These are phyloP conservation scores for Caenorhabditis elegans DNA, from an alignment of 1,140 invertebrate species.

Conservation along the genomic window DNA sequence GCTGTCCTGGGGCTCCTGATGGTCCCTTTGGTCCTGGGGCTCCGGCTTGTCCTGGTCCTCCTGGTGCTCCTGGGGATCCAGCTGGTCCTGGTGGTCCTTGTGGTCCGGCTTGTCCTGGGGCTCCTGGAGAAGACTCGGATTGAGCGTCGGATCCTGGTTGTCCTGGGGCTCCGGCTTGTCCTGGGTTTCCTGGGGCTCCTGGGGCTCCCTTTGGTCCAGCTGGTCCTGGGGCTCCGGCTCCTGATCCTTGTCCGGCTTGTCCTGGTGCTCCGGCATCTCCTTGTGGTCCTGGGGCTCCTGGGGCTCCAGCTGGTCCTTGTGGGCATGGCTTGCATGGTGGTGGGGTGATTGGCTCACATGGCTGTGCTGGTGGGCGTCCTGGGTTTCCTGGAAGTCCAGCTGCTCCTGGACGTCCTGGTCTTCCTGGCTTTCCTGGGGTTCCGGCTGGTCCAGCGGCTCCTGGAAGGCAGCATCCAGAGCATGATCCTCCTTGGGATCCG, in stretches of 20 bases:
- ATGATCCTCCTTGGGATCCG: background rate
- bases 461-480: conserved; percentile 26
- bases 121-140: conserved; percentile 22
- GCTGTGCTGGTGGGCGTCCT: conserved; percentile 10
- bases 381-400: conserved; percentile 18
- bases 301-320: background rate
- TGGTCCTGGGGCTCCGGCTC: conserved; percentile 34
- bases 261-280: conserved; percentile 23
- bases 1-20: conserved; percentile 38
- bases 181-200: conserved; percentile 35
- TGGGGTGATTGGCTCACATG: conserved; percentile 28
- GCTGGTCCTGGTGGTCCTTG: conserved; percentile 39
- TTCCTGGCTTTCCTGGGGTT: conserved; percentile 28
- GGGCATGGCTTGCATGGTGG: conserved; percentile 27
- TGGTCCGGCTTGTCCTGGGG: conserved; percentile 34
- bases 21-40: conserved; percentile 42
- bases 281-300: conserved; percentile 17
- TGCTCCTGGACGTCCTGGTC: conserved; percentile 23
- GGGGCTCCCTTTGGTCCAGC: conserved; percentile 36
- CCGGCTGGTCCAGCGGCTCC: conserved; percentile 22
- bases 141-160: conserved; percentile 36
- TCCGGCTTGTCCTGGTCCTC: conserved; percentile 34
- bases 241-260: background rate
- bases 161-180: conserved; percentile 35
- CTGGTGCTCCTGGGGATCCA: conserved; percentile 9